Conservation (phyloP, 2,888 invertebrate genomes). For the Vannuccia rotundouncinata region DNA sequence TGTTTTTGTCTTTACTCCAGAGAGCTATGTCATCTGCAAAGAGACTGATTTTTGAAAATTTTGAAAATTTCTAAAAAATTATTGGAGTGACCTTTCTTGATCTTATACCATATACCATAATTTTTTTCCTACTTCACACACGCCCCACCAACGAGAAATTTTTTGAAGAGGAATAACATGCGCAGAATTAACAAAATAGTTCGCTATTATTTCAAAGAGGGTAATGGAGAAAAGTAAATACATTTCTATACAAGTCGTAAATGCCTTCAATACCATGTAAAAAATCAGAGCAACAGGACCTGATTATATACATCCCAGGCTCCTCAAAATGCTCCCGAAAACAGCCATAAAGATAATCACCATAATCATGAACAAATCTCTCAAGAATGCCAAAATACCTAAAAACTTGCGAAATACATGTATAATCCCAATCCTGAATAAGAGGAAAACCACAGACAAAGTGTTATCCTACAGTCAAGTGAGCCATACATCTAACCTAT, state of each 20-base stretch:
- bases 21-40: neutral
- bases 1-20: neutral
- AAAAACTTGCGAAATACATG: neutral
- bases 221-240: no score
- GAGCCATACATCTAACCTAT: neutral
- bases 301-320: neutral
- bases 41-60: no score
- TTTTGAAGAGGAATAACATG: no score
- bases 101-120: no score
- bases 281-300: neutral
- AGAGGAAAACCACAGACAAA: neutral
- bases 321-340: neutral
- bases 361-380: neutral
- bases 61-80: no score
- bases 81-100: no score
- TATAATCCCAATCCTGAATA: neutral
- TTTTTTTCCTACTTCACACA: no score
- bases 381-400: neutral
- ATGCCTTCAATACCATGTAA: neutral
- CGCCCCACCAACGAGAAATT: no score
- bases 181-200: no score
- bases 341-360: neutral
- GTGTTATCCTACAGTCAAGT: neutral
- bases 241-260: no score
- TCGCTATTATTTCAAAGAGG: no score